Evolutionary conservation across 30 jellyfish, hydroid and myxozoan species (phyloP).

Genomic region (Turritopsis dohrnii): DNA sequence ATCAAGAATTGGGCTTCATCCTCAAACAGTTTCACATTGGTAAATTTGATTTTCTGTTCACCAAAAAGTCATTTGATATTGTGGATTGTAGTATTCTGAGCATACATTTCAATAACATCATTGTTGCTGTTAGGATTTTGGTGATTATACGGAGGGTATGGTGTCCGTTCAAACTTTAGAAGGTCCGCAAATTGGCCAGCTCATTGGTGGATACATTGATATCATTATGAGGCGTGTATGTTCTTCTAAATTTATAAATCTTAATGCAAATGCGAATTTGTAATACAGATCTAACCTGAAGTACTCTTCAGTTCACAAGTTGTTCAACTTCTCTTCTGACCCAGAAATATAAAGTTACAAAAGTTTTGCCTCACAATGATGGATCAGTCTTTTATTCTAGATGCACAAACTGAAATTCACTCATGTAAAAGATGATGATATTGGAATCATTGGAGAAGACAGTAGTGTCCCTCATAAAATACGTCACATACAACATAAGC

Average conservation of each 20-base stretch:
- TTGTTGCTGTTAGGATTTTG: conserved; percentile 64
- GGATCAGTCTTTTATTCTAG: neutral
- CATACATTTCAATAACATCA: neutral
- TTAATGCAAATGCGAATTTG: too few species aligned
- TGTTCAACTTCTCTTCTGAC: too few species aligned
- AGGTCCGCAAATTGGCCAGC: conserved; percentile 87
- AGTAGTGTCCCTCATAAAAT: neutral
- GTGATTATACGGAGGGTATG: conserved; percentile 82
- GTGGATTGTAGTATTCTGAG: neutral
- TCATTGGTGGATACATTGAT: conserved; percentile 94
- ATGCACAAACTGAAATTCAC: conserved; percentile 10
- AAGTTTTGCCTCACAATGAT: too few species aligned
- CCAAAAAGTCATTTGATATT: neutral
- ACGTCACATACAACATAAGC: conserved; percentile 3
- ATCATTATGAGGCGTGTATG: conserved; percentile 81
- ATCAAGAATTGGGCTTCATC: conserved; percentile 96
- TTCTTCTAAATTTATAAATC: neutral
- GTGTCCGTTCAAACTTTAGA: conserved; percentile 89
- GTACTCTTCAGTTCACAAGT: too few species aligned
- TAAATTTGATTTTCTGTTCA: neutral
- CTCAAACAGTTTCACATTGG: conserved; percentile 92
- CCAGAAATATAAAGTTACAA: too few species aligned
- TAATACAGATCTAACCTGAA: too few species aligned
- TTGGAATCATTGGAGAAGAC: conserved; percentile 30
- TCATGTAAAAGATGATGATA: conserved; percentile 22